These are phyloP conservation scores for Solenodon paradoxus DNA, from an alignment of 2,113 vertebrate genomes.

Conservation along the genomic window DNA sequence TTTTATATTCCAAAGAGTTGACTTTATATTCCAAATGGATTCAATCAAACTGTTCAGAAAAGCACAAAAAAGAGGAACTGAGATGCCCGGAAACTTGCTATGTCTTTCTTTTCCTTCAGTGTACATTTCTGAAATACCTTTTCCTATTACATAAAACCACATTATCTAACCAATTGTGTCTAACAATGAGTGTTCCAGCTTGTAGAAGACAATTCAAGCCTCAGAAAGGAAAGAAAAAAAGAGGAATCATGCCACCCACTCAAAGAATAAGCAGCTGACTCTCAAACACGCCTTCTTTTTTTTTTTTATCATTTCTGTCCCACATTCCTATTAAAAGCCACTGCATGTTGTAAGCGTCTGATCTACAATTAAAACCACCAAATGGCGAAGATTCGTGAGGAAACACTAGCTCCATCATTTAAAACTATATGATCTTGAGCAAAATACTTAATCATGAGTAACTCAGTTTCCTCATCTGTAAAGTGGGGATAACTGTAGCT, in stretches of 20 bases:
- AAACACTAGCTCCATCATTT: background rate
- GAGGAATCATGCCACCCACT: background rate
- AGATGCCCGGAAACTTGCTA: background rate
- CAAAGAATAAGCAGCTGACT: background rate
- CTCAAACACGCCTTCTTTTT: background rate
- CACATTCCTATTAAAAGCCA: background rate
- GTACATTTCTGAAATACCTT: conserved; percentile 36
- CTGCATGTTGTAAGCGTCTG: background rate
- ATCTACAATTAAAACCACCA: background rate
- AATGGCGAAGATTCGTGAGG: background rate
- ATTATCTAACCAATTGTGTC: background rate
- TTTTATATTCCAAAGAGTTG: conserved; percentile 49
- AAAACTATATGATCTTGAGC: background rate
- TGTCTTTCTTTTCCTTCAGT: background rate
- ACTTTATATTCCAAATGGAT: conserved; percentile 13
- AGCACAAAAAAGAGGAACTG: background rate
- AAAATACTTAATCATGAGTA: background rate
- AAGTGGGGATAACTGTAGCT: background rate
- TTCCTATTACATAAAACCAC: conserved; percentile 55
- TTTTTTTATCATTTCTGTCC: background rate
- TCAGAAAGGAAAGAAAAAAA: background rate
- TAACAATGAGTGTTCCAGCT: background rate
- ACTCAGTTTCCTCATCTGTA: background rate
- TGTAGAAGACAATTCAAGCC: background rate
- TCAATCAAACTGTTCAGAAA: background rate